Percentiles rank a stretch among this genome's conserved stretches.
Evolutionary conservation across 2,888 invertebrate species (phyloP).

Genomic region (Euplexia lucipara): DNA sequence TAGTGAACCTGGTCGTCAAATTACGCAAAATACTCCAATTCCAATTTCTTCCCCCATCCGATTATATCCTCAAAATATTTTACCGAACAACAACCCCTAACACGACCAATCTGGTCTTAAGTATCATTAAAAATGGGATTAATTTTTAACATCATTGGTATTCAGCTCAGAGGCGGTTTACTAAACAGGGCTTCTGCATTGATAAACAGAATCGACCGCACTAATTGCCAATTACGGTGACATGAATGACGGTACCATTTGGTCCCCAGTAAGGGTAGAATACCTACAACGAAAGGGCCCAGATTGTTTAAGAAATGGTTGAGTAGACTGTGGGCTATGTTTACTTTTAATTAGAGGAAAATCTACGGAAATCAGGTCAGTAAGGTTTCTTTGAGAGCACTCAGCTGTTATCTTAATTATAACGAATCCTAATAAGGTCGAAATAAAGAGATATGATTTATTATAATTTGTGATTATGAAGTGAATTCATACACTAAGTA

Average conservation of each 20-base stretch:
- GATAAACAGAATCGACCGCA: conserved; percentile 65
- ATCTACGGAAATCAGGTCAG: conserved; percentile 11
- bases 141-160: conserved; percentile 51
- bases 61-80: conserved; percentile 7
- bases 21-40: conserved; percentile 17
- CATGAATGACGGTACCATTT: conserved; percentile 69
- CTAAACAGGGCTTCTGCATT: conserved; percentile 56
- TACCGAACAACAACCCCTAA: conserved; percentile 13
- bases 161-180: conserved; percentile 45
- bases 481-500: background rate
- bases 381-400: conserved; percentile 19
- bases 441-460: conserved; percentile 11
- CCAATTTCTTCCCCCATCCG: conserved; percentile 3
- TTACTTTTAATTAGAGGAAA: conserved; percentile 53
- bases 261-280: conserved; percentile 45
- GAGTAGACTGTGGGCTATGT: conserved; percentile 23
- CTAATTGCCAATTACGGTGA: conserved; percentile 77
- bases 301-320: conserved; percentile 51
- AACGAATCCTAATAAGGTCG: conserved; percentile 25
- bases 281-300: conserved; percentile 30
- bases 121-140: conserved; percentile 44
- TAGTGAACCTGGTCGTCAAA: conserved; percentile 18
- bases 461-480: conserved; percentile 7
- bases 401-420: conserved; percentile 22
- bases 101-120: conserved; percentile 27